Evolutionary conservation across 23 tunicate genomes (phyloP), one percentile per base, ranked within the genome.

Genomic region (Clavelina lepadiformis): DNA sequence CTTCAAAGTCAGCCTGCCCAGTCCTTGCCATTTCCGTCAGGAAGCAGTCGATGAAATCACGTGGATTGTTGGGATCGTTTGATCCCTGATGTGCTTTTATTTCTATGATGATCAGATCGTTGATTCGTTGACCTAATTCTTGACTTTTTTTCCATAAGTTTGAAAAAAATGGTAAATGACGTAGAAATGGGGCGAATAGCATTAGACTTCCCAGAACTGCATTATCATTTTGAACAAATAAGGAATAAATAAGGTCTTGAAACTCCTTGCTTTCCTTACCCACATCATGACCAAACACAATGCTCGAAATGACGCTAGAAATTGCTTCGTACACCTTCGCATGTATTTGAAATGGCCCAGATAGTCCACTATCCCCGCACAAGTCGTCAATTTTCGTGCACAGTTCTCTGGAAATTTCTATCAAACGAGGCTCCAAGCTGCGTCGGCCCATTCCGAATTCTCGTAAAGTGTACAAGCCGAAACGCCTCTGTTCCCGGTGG

Each of bases 1-100:
- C n/a, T n/a, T n/a, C n/a, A n/a, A n/a, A n/a, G n/a, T n/a, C n/a
- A n/a, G n/a, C 22, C 24, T 20, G 20, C 6, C 21, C 59, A 53
- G 20, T 11, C 21, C 21, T 13, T 18, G 46, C 50, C 61, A 82
- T 55, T 38, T 73, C 80, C 3, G 56, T 57, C 15, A 82, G 49
- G 31, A 82, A 82, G 31, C 68, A 65, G 36, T 82, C 89, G 5
- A 73, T 61, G 38, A 51, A 72, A 63, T 82, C 89, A 21, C 89
- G 59, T 44, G 80, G 74, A 21, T 82, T 61, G 7, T 65, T 58
- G 3, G 33, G 31, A 35, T 82, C 89, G 33, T 61, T 26, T 25
- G 74, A 55, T 24, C 23, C 19, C 22, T 32, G 41, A 59, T 82
- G 89, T 34, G 65, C 74, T 38, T 66, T 44, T 2, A 72, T 41